phyloP scores from a whole-genome alignment of 2,888 invertebrate genomes.

The Stenotaenia linearis region DNA sequence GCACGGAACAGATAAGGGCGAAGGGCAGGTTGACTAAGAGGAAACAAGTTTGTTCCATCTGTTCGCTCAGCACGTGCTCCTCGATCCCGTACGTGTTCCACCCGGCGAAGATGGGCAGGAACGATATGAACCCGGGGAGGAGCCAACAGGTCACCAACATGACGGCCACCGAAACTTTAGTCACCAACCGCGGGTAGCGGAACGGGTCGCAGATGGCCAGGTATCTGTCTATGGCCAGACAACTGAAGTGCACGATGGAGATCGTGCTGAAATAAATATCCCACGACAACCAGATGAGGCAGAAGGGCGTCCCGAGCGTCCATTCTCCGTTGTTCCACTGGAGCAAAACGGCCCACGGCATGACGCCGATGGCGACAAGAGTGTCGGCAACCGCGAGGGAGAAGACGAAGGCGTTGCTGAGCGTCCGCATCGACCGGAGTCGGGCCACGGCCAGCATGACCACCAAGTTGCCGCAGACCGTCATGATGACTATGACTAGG shows the following conservation, averaged over 20 bases:
- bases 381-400: slow-evolving; percentile 94
- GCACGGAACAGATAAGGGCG: slow-evolving; percentile 67
- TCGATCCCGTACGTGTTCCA: slow-evolving; percentile 59
- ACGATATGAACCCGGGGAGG: slow-evolving; percentile 90
- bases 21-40: slow-evolving; percentile 71
- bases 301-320: slow-evolving; percentile 39
- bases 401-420: slow-evolving; percentile 94
- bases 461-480: slow-evolving; percentile 84
- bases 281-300: slow-evolving; percentile 41
- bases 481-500: slow-evolving; percentile 76
- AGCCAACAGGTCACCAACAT: slow-evolving; percentile 81
- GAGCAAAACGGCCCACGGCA: slow-evolving; percentile 59
- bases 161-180: slow-evolving; percentile 63
- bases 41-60: slow-evolving; percentile 63
- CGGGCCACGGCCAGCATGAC: slow-evolving; percentile 88
- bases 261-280: slow-evolving; percentile 46
- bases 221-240: slow-evolving; percentile 90
- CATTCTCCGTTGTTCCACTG: slow-evolving; percentile 39
- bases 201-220: slow-evolving; percentile 95
- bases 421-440: slow-evolving; percentile 71
- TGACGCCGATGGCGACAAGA: slow-evolving; percentile 87
- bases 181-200: slow-evolving; percentile 82
- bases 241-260: slow-evolving; percentile 60
- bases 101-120: slow-evolving; percentile 82
- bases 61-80: slow-evolving; percentile 33